Conservation (phyloP, 2,113 vertebrate genomes). For the Podarcis raffonei region DNA sequence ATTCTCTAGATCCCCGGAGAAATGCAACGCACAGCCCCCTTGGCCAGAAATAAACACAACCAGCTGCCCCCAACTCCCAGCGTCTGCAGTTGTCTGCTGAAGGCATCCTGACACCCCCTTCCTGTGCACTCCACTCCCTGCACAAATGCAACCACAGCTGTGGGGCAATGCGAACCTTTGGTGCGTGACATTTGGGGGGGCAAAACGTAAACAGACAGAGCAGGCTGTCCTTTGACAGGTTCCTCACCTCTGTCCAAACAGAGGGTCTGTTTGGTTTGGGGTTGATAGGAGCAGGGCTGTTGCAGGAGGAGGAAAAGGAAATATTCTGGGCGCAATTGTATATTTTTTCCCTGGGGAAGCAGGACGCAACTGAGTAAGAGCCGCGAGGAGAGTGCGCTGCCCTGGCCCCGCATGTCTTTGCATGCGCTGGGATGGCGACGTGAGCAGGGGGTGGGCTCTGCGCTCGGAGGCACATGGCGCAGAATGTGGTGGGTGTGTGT, state of each 20-base stretch:
- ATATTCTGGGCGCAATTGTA: not conserved
- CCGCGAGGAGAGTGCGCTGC: not conserved
- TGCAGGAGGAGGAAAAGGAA: not conserved
- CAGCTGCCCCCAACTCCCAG: too few relatives aligned
- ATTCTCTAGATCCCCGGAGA: not conserved
- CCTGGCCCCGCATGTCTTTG: not conserved
- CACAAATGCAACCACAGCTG: not conserved
- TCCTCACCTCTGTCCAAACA: too few relatives aligned
- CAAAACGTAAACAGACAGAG: not conserved
- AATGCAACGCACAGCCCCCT: not conserved
- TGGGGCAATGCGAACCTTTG: not conserved
- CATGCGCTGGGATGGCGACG: not conserved
- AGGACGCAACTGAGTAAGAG: too few relatives aligned
- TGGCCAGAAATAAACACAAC: not conserved
- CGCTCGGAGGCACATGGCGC: not conserved
- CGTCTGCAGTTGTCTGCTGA: not conserved
- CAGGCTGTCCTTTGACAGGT: too few relatives aligned
- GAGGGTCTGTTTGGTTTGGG: not conserved
- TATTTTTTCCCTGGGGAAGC: too few relatives aligned
- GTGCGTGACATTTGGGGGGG: not conserved
- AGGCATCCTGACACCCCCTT: not conserved
- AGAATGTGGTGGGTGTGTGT: too few relatives aligned
- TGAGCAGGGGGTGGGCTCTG: not conserved
- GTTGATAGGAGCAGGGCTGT: too few relatives aligned
- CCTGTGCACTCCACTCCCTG: not conserved